Evolutionary conservation across 1,140 invertebrate genomes (phyloP).

Genomic region (Lordiphosa collinella): DNA sequence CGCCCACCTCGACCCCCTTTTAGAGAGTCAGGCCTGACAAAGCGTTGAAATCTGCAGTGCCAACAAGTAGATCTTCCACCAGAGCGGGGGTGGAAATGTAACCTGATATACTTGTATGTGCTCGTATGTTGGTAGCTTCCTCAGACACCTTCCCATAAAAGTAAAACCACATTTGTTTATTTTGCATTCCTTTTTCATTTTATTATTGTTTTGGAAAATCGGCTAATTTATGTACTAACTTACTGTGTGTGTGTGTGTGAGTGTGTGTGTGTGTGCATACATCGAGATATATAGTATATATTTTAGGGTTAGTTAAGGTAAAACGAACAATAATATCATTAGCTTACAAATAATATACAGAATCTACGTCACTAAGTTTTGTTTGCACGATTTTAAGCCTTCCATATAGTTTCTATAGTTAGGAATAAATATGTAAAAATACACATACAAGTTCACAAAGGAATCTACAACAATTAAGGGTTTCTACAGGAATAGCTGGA

Average conservation of each 20-base stretch:
- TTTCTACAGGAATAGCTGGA: constrained; percentile 16
- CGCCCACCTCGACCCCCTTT: constrained; percentile 12
- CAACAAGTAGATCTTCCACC: constrained; percentile 41
- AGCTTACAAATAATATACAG: constrained; percentile 37
- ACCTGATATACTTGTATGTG: constrained; percentile 19
- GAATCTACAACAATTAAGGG: constrained; percentile 43
- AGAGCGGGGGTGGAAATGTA: constrained; percentile 40
- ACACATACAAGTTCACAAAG: constrained; percentile 13
- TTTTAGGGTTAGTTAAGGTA: constrained; percentile 30
- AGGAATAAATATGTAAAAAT: constrained; percentile 6
- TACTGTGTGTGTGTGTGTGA: constrained; percentile 31
- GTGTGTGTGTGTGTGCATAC: constrained; percentile 36
- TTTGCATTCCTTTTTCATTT: constrained; percentile 32
- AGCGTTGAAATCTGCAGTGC: constrained; percentile 69
- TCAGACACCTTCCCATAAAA: constrained; percentile 53
- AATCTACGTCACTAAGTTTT: background rate
- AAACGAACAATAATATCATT: constrained; percentile 54
- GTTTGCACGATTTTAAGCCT: constrained; percentile 8
- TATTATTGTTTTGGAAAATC: constrained; percentile 62
- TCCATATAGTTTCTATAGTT: background rate
- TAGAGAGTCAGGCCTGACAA: constrained; percentile 41
- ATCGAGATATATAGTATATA: constrained; percentile 31
- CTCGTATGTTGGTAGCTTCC: constrained; percentile 37
- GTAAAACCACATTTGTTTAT: constrained; percentile 41
- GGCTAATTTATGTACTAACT: constrained; percentile 59